Evolutionary conservation across 2,113 vertebrate species (phyloP).

Genomic region (Melanerpes aurifrons): DNA sequence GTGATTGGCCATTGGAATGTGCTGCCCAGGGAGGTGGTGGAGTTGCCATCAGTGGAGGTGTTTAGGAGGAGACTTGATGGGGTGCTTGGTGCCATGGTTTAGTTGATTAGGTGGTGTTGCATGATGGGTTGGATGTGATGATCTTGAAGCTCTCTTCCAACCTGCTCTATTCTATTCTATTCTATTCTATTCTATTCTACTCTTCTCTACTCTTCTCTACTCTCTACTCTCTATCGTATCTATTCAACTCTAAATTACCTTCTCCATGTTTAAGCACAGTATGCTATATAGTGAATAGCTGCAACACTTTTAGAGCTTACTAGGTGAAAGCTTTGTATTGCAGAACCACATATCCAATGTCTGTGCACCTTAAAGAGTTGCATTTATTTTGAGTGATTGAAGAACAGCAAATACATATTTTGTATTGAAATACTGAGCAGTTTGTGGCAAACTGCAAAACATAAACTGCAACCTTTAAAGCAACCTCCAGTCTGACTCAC

Average conservation of each 20-base stretch:
- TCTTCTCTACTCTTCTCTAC: no score
- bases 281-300: background rate
- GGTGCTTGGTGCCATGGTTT: no score
- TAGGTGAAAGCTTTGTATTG: background rate
- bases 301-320: background rate
- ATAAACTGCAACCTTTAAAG: background rate
- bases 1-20: no score
- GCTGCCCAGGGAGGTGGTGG: no score
- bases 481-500: background rate
- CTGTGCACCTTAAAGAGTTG: background rate
- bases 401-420: slow-evolving; percentile 1
- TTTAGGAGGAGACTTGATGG: no score
- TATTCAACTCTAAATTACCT: background rate
- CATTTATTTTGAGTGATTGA: background rate
- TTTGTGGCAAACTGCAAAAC: slow-evolving; percentile 28
- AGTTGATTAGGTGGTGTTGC: no score
- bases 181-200: no score
- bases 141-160: no score
- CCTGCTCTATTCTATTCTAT: no score
- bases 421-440: background rate
- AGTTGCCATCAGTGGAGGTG: no score
- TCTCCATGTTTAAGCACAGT: background rate
- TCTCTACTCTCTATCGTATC: no score
- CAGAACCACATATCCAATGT: background rate
- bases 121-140: no score